Conservation (phyloP, 2,888 invertebrate genomes). For the Scrobipalpa atriplicella region DNA sequence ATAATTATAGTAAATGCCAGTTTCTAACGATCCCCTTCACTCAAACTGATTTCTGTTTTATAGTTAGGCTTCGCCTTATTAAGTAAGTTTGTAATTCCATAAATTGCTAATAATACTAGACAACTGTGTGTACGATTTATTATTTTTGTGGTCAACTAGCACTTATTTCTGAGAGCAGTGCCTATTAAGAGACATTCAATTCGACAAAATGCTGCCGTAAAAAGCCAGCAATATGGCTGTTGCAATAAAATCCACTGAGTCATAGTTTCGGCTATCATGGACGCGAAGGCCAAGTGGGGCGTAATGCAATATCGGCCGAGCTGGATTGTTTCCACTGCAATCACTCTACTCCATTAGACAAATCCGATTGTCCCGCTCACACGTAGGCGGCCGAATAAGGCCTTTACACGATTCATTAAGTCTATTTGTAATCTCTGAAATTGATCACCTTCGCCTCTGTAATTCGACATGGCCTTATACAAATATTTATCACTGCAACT, state of each 20-base stretch:
- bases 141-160: slow-evolving; percentile 10
- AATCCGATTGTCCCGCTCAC: slow-evolving; percentile 50
- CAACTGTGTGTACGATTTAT: slow-evolving; percentile 11
- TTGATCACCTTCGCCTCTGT: slow-evolving; percentile 35
- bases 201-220: slow-evolving; percentile 4
- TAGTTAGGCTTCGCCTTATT: not conserved
- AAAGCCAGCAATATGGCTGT: slow-evolving; percentile 3
- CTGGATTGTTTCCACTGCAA: slow-evolving; percentile 55
- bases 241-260: slow-evolving; percentile 56
- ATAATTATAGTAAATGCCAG: not conserved
- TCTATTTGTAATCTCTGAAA: slow-evolving; percentile 39
- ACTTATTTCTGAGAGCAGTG: slow-evolving; percentile 10
- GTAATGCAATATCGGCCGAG: slow-evolving; percentile 58
- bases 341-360: slow-evolving; percentile 54
- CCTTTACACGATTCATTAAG: slow-evolving; percentile 40
- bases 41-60: not conserved
- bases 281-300: slow-evolving; percentile 60
- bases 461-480: slow-evolving; percentile 37
- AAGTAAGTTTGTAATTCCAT: not conserved
- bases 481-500: slow-evolving; percentile 34
- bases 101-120: not conserved
- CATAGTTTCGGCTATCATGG: slow-evolving; percentile 63
- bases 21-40: slow-evolving; percentile 3
- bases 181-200: slow-evolving; percentile 8
- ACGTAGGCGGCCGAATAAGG: slow-evolving; percentile 45